A percentile compares a stretch with the other conserved stretches of the same genome.
These are phyloP conservation scores for Hipparchia semele DNA, from an alignment of 2,888 invertebrate genomes.

Conservation along the genomic window DNA sequence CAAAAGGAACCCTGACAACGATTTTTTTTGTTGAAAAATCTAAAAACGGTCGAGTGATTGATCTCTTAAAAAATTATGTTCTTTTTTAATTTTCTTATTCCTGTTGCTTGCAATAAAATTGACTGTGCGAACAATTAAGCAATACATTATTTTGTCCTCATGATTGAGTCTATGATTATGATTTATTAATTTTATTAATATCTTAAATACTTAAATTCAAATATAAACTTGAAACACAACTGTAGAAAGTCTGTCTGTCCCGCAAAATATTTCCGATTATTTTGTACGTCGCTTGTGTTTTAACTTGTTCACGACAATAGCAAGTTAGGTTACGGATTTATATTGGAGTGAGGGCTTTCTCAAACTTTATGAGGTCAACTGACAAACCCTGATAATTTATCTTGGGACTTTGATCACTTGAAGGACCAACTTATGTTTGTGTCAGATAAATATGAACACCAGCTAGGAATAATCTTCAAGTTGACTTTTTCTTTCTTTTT, in stretches of 20 bases:
- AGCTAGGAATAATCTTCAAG: background rate
- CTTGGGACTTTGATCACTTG: constrained; percentile 36
- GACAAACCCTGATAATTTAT: constrained; percentile 53
- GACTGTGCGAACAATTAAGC: background rate
- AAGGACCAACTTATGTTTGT: constrained; percentile 31
- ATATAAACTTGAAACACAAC: too few species aligned
- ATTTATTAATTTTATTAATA: too few species aligned
- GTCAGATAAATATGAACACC: constrained; percentile 10
- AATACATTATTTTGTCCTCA: too few species aligned
- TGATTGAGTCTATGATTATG: too few species aligned
- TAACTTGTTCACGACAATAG: constrained; percentile 13
- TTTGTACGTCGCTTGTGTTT: constrained; percentile 11
- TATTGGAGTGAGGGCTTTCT: constrained; percentile 65
- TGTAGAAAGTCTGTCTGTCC: background rate
- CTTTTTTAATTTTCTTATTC: background rate
- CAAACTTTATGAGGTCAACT: constrained; percentile 68
- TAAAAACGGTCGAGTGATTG: constrained; percentile 1
- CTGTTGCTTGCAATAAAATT: background rate
- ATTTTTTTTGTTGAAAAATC: constrained; percentile 3
- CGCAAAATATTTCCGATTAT: background rate
- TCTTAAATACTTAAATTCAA: too few species aligned
- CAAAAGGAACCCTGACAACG: constrained; percentile 13
- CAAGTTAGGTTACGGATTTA: constrained; percentile 62
- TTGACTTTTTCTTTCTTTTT: background rate
- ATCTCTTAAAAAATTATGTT: background rate